These are phyloP conservation scores for Etheostoma nigrum DNA, from an alignment of 2,797 vertebrate species.

Conservation along the genomic window DNA sequence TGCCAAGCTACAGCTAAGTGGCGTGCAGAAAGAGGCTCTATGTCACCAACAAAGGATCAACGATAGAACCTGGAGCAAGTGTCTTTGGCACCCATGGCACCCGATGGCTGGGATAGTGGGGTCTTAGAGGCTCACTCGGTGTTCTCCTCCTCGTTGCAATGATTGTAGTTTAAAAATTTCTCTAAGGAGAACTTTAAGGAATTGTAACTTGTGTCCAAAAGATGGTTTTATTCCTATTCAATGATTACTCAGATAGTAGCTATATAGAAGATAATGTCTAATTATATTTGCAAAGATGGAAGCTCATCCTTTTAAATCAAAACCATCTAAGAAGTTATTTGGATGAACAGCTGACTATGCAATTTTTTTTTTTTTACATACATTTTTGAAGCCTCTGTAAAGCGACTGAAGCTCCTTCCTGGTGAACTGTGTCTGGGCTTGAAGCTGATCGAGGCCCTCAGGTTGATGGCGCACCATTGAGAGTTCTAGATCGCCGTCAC, in stretches of 20 bases:
- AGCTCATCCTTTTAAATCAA: neutral
- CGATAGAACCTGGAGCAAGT: too few relatives aligned
- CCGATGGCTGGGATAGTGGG: too few relatives aligned
- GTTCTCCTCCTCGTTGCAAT: too few relatives aligned
- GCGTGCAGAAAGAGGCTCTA: too few relatives aligned
- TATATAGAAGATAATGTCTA: neutral
- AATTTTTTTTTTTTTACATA: conserved; percentile 70
- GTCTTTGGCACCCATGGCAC: too few relatives aligned
- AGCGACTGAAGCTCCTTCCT: conserved; percentile 94
- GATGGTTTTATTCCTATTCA: neutral
- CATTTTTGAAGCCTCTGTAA: conserved; percentile 96
- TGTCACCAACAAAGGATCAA: too few relatives aligned
- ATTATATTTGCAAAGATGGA: neutral
- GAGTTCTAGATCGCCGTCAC: conserved; percentile 90
- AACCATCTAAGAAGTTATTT: neutral
- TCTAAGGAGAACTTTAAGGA: neutral
- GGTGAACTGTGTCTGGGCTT: conserved; percentile 93
- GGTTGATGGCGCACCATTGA: conserved; percentile 91
- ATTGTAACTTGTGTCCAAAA: neutral
- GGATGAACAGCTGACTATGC: neutral
- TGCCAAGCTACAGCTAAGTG: too few relatives aligned
- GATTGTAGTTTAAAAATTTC: too few relatives aligned
- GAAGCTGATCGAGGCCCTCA: conserved; percentile 92
- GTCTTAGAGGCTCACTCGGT: too few relatives aligned
- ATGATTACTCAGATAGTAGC: neutral